These are phyloP conservation scores for Arenaria interpres DNA, from an alignment of 2,113 vertebrate genomes.

Conservation along the genomic window DNA sequence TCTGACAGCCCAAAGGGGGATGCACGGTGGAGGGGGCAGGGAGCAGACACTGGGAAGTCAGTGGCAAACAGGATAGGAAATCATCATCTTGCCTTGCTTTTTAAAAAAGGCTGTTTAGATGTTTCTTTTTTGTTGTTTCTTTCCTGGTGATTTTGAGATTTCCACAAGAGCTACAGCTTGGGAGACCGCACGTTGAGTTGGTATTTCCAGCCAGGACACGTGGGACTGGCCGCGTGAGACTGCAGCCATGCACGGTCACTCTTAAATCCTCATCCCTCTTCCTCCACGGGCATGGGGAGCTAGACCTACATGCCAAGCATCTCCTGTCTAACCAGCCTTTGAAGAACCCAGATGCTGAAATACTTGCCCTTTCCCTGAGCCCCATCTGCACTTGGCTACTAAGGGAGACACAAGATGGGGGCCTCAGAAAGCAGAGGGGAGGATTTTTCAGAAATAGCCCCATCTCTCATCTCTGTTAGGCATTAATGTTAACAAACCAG, in stretches of 20 bases:
- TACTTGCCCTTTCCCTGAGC: not conserved
- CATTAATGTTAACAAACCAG: not conserved
- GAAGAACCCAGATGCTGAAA: not conserved
- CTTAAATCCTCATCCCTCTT: not conserved
- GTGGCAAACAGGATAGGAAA: not conserved
- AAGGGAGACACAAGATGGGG: not conserved
- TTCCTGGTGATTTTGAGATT: not conserved
- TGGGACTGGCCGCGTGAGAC: not conserved
- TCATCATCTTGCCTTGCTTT: not conserved
- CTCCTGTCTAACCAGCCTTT: not conserved
- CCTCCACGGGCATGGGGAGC: not conserved
- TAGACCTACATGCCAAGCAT: not conserved
- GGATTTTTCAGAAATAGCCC: not conserved
- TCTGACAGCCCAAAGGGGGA: not conserved
- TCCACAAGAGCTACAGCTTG: not conserved
- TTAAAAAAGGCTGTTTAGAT: not conserved
- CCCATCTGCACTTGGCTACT: not conserved
- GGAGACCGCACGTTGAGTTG: rapidly evolving
- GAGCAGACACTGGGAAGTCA: not conserved
- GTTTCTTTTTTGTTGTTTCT: not conserved
- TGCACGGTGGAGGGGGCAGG: not conserved
- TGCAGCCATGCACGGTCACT: not conserved
- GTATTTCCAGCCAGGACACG: not conserved
- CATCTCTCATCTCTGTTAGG: not conserved
- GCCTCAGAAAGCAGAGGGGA: not conserved